phyloP scores from a whole-genome alignment of 2,797 vertebrate species.

The Premnoplex brunnescens region DNA sequence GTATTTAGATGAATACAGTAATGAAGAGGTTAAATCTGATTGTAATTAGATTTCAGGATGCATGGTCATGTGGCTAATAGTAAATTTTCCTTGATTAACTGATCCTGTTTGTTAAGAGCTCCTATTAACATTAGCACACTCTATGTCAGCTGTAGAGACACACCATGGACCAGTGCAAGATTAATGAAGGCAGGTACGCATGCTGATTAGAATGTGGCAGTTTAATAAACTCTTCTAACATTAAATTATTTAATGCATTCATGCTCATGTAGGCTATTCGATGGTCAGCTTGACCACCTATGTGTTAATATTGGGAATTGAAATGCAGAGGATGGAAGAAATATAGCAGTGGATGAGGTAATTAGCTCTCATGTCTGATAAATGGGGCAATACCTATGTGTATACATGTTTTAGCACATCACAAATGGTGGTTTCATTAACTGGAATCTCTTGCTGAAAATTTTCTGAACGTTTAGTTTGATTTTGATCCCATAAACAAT shows the following conservation, averaged over 20 bases:
- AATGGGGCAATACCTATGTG: constrained; percentile 99
- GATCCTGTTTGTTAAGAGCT: constrained; percentile 95
- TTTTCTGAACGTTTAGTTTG: constrained; percentile 86
- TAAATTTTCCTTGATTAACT: constrained; percentile 99
- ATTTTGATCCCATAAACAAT: constrained; percentile 77
- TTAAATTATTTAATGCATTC: constrained; percentile 99
- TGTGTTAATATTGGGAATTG: constrained; percentile 96
- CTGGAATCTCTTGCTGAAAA: constrained; percentile 83
- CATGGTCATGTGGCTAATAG: constrained; percentile 90
- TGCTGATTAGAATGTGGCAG: constrained; percentile 88
- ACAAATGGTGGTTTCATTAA: constrained; percentile 92
- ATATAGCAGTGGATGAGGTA: constrained; percentile 90
- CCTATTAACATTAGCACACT: constrained; percentile 91
- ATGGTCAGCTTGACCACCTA: constrained; percentile 90
- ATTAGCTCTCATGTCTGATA: constrained; percentile 98
- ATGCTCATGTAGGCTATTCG: constrained; percentile 93
- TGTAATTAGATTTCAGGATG: constrained; percentile 86
- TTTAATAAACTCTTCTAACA: constrained; percentile 92
- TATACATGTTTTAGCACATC: constrained; percentile 91
- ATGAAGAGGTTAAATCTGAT: constrained; percentile 80
- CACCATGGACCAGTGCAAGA: constrained; percentile 86
- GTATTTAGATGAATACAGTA: constrained; percentile 74
- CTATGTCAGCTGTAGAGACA: constrained; percentile 84
- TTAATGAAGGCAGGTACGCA: constrained; percentile 87
- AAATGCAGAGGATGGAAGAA: constrained; percentile 92